Base-by-base conservation (phyloP, 2,888 invertebrate species). In the Dione vanillae region DNA sequence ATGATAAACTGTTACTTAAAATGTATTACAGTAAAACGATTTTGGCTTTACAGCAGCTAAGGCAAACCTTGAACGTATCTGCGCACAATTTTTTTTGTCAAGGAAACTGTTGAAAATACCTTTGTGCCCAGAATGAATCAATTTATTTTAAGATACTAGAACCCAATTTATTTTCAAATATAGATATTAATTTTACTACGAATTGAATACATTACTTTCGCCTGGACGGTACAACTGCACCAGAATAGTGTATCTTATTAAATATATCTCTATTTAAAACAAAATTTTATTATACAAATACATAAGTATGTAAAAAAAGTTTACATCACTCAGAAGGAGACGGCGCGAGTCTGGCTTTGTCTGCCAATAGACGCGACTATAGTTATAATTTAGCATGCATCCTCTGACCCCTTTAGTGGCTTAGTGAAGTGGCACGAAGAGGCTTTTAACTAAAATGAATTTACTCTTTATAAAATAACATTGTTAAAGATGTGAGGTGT, bases 381-480 rank as follows among this genome's bases (percentile, higher is more conserved):
- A 37, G 27, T 64, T 52, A 62, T 62, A 62, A 68, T 58, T 68
- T 47, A 68, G 45, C 68, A 20, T 20, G 66, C 61, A 71, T 73
- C 71, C 73, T 73, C 62, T 73, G 73, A 73, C 71, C 72, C 65
- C 61, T 69, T 65, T 67, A 20, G 58, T 51, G 45, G 62, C 56
- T 40, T 19, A 71, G 37, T 58, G 56, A 62, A 58, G 43, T 49
- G 20, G 41, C 62, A 64, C 19, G 45, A 51, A 70, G 49, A 66
- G 59, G 37, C 52, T 66, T 61, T 70, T 14, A 65, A 52, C 52
- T 54, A 19, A 45, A 66, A 59, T 45, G 51, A 65, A 52, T 10
- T 20, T 37, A n/a, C 12, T 16, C 20, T 16, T 19, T 27, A 41
- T 58, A 37, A 65, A 58, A 58, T 58, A 59, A 19, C 6, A 65